Conservation (phyloP, 2,113 vertebrate species). For the Mastomys coucha region DNA sequence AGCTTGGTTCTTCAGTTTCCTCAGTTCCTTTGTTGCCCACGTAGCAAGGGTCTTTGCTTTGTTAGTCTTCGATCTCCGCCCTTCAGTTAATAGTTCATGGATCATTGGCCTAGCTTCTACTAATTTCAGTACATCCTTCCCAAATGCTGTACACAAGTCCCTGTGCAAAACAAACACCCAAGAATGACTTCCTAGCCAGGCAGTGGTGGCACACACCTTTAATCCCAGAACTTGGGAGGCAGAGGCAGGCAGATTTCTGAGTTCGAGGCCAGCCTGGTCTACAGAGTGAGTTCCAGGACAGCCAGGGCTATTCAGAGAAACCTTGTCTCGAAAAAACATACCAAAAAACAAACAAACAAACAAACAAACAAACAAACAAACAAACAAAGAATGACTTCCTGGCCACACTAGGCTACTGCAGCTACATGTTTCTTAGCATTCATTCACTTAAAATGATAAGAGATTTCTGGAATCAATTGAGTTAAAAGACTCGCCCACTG, state of each 20-base stretch:
- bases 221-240: no score
- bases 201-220: no score
- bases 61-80: slow-evolving; percentile 96
- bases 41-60: slow-evolving; percentile 98
- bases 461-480: background rate
- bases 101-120: slow-evolving; percentile 97
- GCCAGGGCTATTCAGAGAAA: no score
- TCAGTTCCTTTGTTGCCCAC: slow-evolving; percentile 99
- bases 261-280: no score
- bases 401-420: background rate
- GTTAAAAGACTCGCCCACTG: background rate
- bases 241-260: no score
- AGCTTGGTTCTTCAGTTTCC: slow-evolving; percentile 99
- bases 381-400: background rate
- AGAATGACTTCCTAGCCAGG: background rate
- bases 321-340: no score
- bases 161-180: slow-evolving; percentile 80
- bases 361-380: no score
- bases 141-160: slow-evolving; percentile 97
- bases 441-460: background rate
- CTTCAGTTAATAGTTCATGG: slow-evolving; percentile 97
- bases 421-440: background rate
- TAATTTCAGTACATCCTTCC: slow-evolving; percentile 98
- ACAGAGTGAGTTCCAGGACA: no score
- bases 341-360: no score